phyloP scores from a whole-genome alignment of 2,797 vertebrate species.

The Gallinago nigripennis region DNA sequence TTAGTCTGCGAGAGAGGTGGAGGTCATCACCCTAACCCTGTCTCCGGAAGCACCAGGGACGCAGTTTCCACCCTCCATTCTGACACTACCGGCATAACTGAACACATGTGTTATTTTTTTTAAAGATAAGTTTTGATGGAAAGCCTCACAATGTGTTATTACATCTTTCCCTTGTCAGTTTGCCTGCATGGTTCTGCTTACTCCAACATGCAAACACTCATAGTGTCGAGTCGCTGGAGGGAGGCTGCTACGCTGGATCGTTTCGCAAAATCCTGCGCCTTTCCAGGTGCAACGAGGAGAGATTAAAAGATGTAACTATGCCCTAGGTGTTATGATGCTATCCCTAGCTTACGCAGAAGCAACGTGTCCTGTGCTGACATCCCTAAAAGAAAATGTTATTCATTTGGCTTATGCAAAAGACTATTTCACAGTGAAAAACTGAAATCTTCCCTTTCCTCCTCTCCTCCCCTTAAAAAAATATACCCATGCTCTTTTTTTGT shows the following conservation, averaged over 20 bases:
- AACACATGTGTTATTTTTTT: neutral
- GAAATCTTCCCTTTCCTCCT: neutral
- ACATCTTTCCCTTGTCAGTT: neutral
- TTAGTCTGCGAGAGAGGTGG: neutral
- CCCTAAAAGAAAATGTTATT: neutral
- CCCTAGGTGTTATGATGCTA: neutral
- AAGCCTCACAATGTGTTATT: neutral
- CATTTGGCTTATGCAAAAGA: neutral
- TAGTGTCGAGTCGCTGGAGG: neutral
- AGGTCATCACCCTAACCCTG: neutral
- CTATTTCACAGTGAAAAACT: neutral
- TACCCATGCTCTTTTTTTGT: neutral
- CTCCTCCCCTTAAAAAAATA: neutral
- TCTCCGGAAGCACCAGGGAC: accelerated
- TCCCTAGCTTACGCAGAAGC: neutral
- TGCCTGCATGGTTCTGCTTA: neutral
- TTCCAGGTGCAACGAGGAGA: neutral
- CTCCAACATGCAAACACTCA: neutral
- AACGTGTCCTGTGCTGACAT: neutral
- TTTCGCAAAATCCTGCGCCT: neutral
- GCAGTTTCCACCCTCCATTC: neutral
- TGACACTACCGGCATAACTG: neutral
- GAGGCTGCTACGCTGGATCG: neutral
- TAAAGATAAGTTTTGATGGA: accelerated
- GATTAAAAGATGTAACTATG: neutral